Evolutionary conservation across 2,888 invertebrate species (phyloP).

Genomic region (Acanthosoma haemorrhoidale): DNA sequence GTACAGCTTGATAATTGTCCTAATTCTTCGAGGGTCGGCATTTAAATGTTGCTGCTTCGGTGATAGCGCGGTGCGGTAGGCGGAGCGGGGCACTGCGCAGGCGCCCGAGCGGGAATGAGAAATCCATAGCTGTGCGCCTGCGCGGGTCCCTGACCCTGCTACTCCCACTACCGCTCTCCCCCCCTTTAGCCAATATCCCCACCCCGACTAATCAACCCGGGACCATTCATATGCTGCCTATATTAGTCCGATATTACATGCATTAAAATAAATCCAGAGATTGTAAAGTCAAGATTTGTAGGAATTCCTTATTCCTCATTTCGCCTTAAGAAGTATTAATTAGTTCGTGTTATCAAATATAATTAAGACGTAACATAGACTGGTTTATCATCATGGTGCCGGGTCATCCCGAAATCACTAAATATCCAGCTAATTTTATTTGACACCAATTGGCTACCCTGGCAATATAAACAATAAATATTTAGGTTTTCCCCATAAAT

Average conservation of each 20-base stretch:
- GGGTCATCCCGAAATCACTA: too few relatives aligned
- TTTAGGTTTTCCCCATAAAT: too few relatives aligned
- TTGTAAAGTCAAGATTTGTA: neutral
- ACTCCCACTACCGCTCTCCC: neutral
- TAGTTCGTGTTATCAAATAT: too few relatives aligned
- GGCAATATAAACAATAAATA: too few relatives aligned
- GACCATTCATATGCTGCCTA: neutral
- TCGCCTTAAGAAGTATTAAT: too few relatives aligned
- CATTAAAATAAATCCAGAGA: neutral
- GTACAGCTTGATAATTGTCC: constrained; percentile 11
- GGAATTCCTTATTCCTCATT: too few relatives aligned
- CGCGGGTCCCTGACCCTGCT: constrained; percentile 14
- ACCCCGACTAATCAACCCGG: neutral
- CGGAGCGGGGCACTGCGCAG: neutral
- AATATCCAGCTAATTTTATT: too few relatives aligned
- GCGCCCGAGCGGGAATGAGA: neutral
- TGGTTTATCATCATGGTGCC: too few relatives aligned
- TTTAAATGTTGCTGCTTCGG: neutral
- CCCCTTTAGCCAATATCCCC: neutral
- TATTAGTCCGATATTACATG: neutral
- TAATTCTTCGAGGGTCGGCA: constrained; percentile 1
- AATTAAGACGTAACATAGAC: too few relatives aligned
- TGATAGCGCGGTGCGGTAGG: neutral
- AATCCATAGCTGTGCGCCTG: constrained; percentile 23
- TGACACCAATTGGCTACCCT: too few relatives aligned